A percentile compares a stretch with the other conserved stretches of the same genome.
Evolutionary conservation across 1,140 invertebrate genomes (phyloP).

Genomic region (Drosophila ambigua): DNA sequence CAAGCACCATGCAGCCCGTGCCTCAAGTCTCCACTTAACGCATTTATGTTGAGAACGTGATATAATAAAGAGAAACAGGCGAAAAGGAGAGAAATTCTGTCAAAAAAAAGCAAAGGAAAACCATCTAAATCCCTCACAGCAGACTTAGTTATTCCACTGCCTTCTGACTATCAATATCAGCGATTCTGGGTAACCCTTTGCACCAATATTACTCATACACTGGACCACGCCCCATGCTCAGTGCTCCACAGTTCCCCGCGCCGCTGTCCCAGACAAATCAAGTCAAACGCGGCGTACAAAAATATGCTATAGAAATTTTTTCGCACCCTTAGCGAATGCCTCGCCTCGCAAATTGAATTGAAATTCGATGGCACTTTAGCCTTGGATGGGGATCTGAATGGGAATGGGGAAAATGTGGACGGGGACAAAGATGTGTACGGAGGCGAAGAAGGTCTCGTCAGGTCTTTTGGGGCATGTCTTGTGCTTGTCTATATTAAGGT

Average conservation of each 20-base stretch:
- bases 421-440: background rate
- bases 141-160: slow-evolving; percentile 44
- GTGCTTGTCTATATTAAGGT: slow-evolving; percentile 76
- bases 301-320: slow-evolving; percentile 75
- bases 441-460: slow-evolving; percentile 12
- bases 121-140: slow-evolving; percentile 58
- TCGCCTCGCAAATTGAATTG: slow-evolving; percentile 78
- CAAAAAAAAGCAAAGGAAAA: slow-evolving; percentile 13
- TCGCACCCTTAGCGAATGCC: slow-evolving; percentile 67
- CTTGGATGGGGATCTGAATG: background rate
- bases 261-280: slow-evolving; percentile 38
- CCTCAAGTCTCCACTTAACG: slow-evolving; percentile 72
- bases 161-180: slow-evolving; percentile 72
- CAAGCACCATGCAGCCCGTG: slow-evolving; percentile 26
- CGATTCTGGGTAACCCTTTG: slow-evolving; percentile 67
- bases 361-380: slow-evolving; percentile 80
- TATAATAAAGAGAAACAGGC: slow-evolving; percentile 72
- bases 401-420: slow-evolving; percentile 25
- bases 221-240: slow-evolving; percentile 33
- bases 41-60: slow-evolving; percentile 80
- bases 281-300: slow-evolving; percentile 59
- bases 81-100: slow-evolving; percentile 41
- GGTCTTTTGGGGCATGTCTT: slow-evolving; percentile 49
- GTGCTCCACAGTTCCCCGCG: background rate
- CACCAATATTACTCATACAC: slow-evolving; percentile 74